Percentiles rank a stretch among this genome's conserved stretches.
These are phyloP conservation scores for Danaus chrysippus DNA, from an alignment of 2,888 invertebrate genomes.

Conservation along the genomic window DNA sequence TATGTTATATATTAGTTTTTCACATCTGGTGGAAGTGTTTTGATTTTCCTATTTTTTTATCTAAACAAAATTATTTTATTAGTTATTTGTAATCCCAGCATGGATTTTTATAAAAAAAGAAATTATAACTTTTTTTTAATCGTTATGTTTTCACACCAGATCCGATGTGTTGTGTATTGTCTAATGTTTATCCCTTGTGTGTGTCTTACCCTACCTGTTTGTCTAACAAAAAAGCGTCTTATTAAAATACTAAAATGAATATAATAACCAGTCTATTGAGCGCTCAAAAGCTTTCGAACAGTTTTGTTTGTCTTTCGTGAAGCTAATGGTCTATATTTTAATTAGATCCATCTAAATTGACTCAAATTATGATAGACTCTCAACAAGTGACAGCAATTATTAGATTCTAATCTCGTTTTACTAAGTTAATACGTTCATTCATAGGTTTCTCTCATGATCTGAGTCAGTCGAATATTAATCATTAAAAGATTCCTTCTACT, in stretches of 20 bases:
- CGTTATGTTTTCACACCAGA: conserved; percentile 77
- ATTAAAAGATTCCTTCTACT: conserved; percentile 11
- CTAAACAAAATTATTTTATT: conserved; percentile 62
- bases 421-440: background rate
- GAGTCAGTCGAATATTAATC: conserved; percentile 42
- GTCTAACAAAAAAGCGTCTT: conserved; percentile 72
- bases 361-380: conserved; percentile 68
- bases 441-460: conserved; percentile 62
- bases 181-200: conserved; percentile 94
- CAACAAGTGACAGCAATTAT: conserved; percentile 7
- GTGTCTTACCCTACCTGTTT: conserved; percentile 86
- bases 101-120: conserved; percentile 63
- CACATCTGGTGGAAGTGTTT: conserved; percentile 78
- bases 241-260: conserved; percentile 45
- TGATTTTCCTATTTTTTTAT: conserved; percentile 76
- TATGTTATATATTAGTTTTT: conserved; percentile 62
- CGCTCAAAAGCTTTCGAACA: conserved; percentile 71
- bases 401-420: background rate
- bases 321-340: conserved; percentile 49
- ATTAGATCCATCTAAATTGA: conserved; percentile 45
- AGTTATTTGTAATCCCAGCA: conserved; percentile 71
- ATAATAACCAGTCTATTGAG: conserved; percentile 55
- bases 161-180: conserved; percentile 90
- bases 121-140: conserved; percentile 48
- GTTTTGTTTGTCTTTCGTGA: conserved; percentile 73